Percentiles rank a stretch among this genome's conserved stretches.
Conservation (phyloP, 1,140 invertebrate species). For the Phortica variegata region DNA sequence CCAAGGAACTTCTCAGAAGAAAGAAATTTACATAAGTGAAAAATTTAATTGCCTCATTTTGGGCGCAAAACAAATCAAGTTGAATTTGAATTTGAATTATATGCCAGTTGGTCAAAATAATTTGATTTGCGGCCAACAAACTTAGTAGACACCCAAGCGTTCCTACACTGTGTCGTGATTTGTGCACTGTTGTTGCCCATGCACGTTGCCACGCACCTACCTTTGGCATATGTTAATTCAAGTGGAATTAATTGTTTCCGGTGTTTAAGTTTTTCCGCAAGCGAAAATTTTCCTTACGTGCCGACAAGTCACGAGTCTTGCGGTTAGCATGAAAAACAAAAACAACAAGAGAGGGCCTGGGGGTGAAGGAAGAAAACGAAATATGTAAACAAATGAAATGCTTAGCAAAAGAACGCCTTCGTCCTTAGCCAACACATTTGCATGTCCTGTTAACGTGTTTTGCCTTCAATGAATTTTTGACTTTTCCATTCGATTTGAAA, state of each 20-base stretch:
- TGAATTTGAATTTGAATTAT: too few species aligned
- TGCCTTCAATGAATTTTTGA: slow-evolving; percentile 49
- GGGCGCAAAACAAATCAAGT: too few species aligned
- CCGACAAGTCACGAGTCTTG: slow-evolving; percentile 16
- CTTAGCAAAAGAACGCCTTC: not conserved
- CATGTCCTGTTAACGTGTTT: slow-evolving; percentile 3
- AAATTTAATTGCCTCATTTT: too few species aligned
- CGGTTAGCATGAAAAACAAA: too few species aligned
- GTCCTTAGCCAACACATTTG: not conserved
- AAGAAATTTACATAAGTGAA: too few species aligned
- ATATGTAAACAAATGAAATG: slow-evolving; percentile 12
- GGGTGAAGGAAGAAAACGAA: too few species aligned
- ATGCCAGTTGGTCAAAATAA: not conserved
- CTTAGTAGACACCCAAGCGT: slow-evolving; percentile 15
- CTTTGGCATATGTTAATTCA: slow-evolving; percentile 54
- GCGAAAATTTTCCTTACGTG: slow-evolving; percentile 45
- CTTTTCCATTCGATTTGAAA: slow-evolving; percentile 54
- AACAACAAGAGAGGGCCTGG: too few species aligned
- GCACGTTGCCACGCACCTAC: not conserved
- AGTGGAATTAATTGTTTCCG: slow-evolving; percentile 58
- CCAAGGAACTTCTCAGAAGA: too few species aligned
- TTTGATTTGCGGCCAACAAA: slow-evolving; percentile 1
- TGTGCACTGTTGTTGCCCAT: slow-evolving; percentile 12
- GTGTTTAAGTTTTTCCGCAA: slow-evolving; percentile 56
- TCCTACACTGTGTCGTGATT: slow-evolving; percentile 15